A percentile compares a stretch with the other conserved stretches of the same genome.
Conservation (phyloP, 2,797 vertebrate species). For the Cercopithecus neglectus region DNA sequence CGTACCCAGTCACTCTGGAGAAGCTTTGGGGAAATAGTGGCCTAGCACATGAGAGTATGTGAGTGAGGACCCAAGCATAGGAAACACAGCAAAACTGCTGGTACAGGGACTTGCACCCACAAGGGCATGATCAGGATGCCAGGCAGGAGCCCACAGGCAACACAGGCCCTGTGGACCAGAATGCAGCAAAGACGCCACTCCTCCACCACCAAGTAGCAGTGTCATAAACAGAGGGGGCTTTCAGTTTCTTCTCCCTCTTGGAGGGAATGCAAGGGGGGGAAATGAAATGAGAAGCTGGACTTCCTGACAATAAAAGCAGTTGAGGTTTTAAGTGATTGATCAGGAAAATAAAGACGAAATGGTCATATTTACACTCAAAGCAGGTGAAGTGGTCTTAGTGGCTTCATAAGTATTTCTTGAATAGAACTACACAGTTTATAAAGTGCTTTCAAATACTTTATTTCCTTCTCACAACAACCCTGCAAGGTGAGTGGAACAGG, state of each 20-base stretch:
- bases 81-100: background rate
- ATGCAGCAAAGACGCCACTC: background rate
- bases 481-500: background rate
- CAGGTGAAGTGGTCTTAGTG: background rate
- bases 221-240: background rate
- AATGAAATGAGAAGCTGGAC: background rate
- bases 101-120: background rate
- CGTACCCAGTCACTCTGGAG: background rate
- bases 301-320: background rate
- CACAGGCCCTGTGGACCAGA: background rate
- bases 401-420: background rate
- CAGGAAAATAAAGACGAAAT: background rate
- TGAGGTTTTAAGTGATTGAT: background rate
- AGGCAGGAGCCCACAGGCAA: background rate
- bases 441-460: background rate
- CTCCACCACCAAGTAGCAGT: background rate
- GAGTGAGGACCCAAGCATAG: background rate
- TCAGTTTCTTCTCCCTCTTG: background rate
- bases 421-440: background rate
- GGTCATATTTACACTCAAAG: background rate
- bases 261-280: background rate
- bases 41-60: background rate
- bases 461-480: background rate
- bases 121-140: background rate
- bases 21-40: background rate